These are phyloP conservation scores for Campylomormyrus numenius DNA, from an alignment of 2,113 vertebrate genomes.

Conservation along the genomic window DNA sequence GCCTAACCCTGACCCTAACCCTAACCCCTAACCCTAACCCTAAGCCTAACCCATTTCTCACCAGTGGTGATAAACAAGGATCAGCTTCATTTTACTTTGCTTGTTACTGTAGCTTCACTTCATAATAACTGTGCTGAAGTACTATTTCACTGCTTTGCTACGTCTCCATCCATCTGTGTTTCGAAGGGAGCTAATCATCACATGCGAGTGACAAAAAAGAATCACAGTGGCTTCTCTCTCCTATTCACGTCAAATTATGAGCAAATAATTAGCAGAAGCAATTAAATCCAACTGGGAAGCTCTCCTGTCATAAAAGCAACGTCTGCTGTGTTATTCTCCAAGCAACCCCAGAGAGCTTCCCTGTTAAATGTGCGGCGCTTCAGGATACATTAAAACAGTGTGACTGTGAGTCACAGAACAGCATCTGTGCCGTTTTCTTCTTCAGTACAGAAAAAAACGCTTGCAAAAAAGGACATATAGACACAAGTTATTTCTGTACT, in stretches of 20 bases:
- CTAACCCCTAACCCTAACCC: too few species aligned
- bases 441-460: background rate
- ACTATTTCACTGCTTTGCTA: background rate
- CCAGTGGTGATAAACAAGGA: background rate
- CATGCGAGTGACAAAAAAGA: slow-evolving; percentile 20
- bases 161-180: background rate
- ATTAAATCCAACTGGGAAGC: slow-evolving; percentile 11
- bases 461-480: background rate
- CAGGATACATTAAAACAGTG: slow-evolving; percentile 9
- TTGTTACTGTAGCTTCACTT: background rate
- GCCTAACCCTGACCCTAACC: too few species aligned
- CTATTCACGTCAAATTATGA: background rate
- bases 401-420: background rate
- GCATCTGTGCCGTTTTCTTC: background rate
- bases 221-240: slow-evolving; percentile 18
- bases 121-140: background rate
- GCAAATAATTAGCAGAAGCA: background rate
- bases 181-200: slow-evolving; percentile 36
- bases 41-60: background rate
- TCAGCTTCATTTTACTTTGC: background rate
- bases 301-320: background rate
- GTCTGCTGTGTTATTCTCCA: background rate
- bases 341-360: background rate
- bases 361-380: background rate
- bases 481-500: background rate